Evolutionary conservation across 1,140 invertebrate genomes (phyloP), one percentile per base, ranked within the genome.

Genomic region (Scaptomyza hsui): DNA sequence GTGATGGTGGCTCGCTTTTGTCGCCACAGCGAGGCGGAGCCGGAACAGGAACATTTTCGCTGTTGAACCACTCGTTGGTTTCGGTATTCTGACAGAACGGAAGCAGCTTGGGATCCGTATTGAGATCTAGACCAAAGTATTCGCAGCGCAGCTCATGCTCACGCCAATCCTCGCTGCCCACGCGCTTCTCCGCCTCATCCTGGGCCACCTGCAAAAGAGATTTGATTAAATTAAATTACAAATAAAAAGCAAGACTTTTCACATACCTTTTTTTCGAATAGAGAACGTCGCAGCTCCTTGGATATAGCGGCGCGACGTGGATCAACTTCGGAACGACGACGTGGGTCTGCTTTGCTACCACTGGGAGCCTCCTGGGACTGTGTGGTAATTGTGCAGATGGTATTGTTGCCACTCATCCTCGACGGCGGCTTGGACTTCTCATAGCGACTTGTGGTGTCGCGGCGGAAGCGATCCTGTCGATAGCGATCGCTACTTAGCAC

Each of bases 211-310:
- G 21, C 0, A 15, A n/a, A 16, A 4, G 1, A 2, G 1, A 41
- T 41, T 3, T 18, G 24, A 4, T 10, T 1, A 12, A 26, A 7
- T 9, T 7, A 16, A 12, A 16, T 42, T 10, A n/a, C 7, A 29
- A 29, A 29, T 29, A 4, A 5, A 24, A 29, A 29, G 26, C 1
- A 7, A 29, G 26, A 0, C 2, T 0, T 10, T 10, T 6, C 3
- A 32, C 44, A 49, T 35, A 70, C 67, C 71, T 89, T 95, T 18
- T 95, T 90, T 21, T 95, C 96, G 92, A 97, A 98, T 44, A 96
- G 91, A 81, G 96, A 94, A 26, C 97, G 91, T 1, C 96, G 42
- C 1, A 86, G 44, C 37, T 89, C 88, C 62, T 91, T 91, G 39
- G 67, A 35, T 71, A 86, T 29, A 4, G 45, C 18, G 6, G 45